Conservation (phyloP, 1,140 invertebrate species). For the Drosophila sechellia region DNA sequence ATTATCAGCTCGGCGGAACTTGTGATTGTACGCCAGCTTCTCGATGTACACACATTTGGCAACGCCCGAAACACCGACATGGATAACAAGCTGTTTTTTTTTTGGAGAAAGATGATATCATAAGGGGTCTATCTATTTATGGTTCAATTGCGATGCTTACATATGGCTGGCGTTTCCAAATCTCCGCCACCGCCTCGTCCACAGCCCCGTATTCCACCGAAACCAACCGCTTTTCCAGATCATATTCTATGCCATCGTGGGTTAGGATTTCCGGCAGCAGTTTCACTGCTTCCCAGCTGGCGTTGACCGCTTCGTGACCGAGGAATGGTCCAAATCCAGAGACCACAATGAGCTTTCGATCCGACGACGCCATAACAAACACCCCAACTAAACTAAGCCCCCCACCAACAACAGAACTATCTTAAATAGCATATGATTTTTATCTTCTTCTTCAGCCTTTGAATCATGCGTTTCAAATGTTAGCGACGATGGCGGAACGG, state of each 20-base stretch:
- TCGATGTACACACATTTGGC: constrained; percentile 86
- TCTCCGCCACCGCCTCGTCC: constrained; percentile 85
- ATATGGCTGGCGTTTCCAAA: constrained; percentile 87
- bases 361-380: constrained; percentile 55
- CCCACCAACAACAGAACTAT: constrained; percentile 17
- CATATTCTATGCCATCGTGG: constrained; percentile 77
- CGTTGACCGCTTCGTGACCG: constrained; percentile 87
- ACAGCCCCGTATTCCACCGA: constrained; percentile 87
- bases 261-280: constrained; percentile 84
- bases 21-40: constrained; percentile 85
- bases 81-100: constrained; percentile 86
- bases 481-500: too few species aligned
- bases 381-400: constrained; percentile 1
- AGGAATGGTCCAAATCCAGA: constrained; percentile 90
- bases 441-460: neutral
- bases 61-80: constrained; percentile 86
- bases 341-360: constrained; percentile 85
- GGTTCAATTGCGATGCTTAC: constrained; percentile 61
- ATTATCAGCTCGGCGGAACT: constrained; percentile 85
- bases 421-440: constrained; percentile 5
- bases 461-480: neutral
- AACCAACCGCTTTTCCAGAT: constrained; percentile 86
- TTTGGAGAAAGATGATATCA: constrained; percentile 52
- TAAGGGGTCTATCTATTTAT: constrained; percentile 22
- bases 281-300: constrained; percentile 89